Percentiles rank a stretch among this genome's conserved stretches.
Evolutionary conservation across 2,113 vertebrate species (phyloP).

Genomic region (Indicator indicator): DNA sequence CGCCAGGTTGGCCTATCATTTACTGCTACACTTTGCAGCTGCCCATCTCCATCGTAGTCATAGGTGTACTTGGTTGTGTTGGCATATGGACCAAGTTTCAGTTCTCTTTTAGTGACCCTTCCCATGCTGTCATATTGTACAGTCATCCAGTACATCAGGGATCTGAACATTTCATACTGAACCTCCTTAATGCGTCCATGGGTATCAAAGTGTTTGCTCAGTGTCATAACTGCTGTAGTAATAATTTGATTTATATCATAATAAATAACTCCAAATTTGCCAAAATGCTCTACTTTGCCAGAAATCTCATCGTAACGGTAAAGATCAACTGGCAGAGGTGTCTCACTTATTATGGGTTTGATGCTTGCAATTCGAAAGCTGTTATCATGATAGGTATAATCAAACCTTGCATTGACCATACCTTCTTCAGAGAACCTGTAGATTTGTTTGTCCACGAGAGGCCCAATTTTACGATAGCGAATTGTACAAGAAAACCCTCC

Average conservation of each 20-base stretch:
- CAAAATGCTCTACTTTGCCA: constrained; percentile 98
- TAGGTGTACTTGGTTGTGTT: constrained; percentile 99
- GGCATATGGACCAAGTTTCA: constrained; percentile 97
- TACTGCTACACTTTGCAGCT: constrained; percentile 94
- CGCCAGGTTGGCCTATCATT: constrained; percentile 98
- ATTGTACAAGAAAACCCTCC: constrained; percentile 98
- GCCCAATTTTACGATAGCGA: constrained; percentile 95
- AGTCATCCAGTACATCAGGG: constrained; percentile 99
- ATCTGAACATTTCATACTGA: constrained; percentile 98
- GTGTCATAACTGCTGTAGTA: constrained; percentile 97
- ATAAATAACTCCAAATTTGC: constrained; percentile 98
- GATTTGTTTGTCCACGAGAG: constrained; percentile 96
- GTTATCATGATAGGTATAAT: constrained; percentile 98
- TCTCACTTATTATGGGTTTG: constrained; percentile 98
- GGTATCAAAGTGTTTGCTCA: constrained; percentile 98
- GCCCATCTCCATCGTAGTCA: constrained; percentile 96
- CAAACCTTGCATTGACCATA: constrained; percentile 98
- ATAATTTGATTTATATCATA: constrained; percentile 99
- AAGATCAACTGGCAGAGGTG: constrained; percentile 94
- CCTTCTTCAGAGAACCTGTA: constrained; percentile 98
- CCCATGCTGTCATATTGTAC: constrained; percentile 99
- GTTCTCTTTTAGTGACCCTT: constrained; percentile 93
- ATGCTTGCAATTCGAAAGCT: constrained; percentile 98
- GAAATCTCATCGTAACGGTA: constrained; percentile 98
- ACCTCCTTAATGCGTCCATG: constrained; percentile 98